Evolutionary conservation across 2,888 invertebrate genomes (phyloP).

Genomic region (Ptychoptera contaminata): DNA sequence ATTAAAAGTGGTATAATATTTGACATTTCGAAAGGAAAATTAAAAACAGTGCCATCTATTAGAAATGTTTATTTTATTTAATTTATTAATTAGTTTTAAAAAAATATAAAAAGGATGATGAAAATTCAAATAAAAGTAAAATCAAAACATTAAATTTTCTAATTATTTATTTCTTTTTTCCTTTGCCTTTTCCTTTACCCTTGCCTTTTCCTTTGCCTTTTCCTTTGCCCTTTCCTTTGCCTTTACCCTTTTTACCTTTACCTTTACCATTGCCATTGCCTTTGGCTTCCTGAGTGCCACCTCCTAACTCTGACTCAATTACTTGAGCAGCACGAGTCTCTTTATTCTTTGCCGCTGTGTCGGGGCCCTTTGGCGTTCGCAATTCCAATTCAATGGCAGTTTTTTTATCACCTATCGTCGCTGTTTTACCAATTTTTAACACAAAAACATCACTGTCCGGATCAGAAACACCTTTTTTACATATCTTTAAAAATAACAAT

Average conservation of each 20-base stretch:
- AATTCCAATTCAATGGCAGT: slow-evolving; percentile 51
- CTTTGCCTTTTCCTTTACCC: slow-evolving; percentile 10
- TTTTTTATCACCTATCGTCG: slow-evolving; percentile 52
- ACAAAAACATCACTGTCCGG: slow-evolving; percentile 57
- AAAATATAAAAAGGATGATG: too few species aligned
- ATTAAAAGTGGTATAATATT: too few species aligned
- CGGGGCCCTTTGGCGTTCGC: slow-evolving; percentile 52
- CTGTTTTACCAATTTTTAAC: slow-evolving; percentile 58
- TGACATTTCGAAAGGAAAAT: too few species aligned
- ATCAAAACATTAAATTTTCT: not conserved
- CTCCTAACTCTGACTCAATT: slow-evolving; percentile 33
- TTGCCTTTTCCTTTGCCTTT: slow-evolving; percentile 4
- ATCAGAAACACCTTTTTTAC: slow-evolving; percentile 33
- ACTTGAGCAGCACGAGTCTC: slow-evolving; percentile 52
- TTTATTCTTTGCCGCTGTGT: slow-evolving; percentile 38
- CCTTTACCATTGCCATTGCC: too few species aligned
- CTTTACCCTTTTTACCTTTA: not conserved
- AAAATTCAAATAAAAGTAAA: too few species aligned
- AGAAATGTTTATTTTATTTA: too few species aligned
- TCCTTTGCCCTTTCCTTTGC: not conserved
- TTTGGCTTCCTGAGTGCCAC: not conserved
- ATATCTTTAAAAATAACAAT: slow-evolving; percentile 17
- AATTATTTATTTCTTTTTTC: slow-evolving; percentile 13
- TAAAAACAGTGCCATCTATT: too few species aligned
- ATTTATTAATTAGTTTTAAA: too few species aligned